These are phyloP conservation scores for Geopemphigus sp. DNA, from an alignment of 1,140 invertebrate genomes.

Conservation along the genomic window DNA sequence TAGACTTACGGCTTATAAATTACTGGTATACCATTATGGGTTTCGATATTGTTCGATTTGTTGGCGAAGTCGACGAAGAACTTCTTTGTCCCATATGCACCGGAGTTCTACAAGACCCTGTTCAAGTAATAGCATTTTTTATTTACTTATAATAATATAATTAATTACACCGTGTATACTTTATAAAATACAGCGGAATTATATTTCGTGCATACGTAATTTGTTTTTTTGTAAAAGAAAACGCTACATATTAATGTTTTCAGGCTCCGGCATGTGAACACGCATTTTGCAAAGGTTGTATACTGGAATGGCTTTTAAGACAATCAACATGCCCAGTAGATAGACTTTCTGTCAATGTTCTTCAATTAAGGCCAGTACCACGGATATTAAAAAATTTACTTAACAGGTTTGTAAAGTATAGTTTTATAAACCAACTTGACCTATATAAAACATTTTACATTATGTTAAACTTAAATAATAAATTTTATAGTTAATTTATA, in stretches of 20 bases:
- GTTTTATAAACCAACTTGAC: background rate
- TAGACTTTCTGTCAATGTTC: slow-evolving; percentile 79
- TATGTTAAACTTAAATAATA: too few species aligned
- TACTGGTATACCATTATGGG: slow-evolving; percentile 64
- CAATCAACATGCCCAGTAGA: slow-evolving; percentile 93
- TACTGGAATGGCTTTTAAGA: slow-evolving; percentile 88
- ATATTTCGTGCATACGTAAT: too few species aligned
- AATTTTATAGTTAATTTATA: too few species aligned
- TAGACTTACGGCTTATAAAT: background rate
- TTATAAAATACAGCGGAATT: background rate
- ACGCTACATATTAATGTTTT: slow-evolving; percentile 10
- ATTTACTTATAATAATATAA: background rate
- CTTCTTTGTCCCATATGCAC: slow-evolving; percentile 89
- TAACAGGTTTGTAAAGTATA: slow-evolving; percentile 62
- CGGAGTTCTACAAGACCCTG: slow-evolving; percentile 82
- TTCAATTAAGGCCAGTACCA: slow-evolving; percentile 84
- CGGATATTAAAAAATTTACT: slow-evolving; percentile 88
- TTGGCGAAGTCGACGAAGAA: slow-evolving; percentile 89
- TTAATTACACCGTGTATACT: too few species aligned
- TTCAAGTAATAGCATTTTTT: slow-evolving; percentile 67
- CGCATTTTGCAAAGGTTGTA: slow-evolving; percentile 90
- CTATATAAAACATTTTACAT: background rate
- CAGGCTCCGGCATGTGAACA: slow-evolving; percentile 94
- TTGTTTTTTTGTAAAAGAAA: too few species aligned
- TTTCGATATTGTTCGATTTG: slow-evolving; percentile 83